Conservation (phyloP, 2,888 invertebrate species). For the Eupithecia subfuscata region DNA sequence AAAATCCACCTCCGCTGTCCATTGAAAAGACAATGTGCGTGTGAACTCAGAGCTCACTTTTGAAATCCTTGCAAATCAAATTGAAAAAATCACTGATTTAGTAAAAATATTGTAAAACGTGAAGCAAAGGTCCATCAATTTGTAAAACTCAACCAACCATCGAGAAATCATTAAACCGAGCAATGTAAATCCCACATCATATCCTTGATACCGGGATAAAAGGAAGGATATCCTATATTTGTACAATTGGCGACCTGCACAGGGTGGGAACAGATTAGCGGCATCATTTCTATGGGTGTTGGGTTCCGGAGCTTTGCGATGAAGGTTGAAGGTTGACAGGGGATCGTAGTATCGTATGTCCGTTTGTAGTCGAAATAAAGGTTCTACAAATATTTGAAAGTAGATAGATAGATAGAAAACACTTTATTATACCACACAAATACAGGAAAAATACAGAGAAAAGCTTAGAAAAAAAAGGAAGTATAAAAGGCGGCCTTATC, state of each 20-base stretch:
- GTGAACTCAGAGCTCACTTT: too few relatives aligned
- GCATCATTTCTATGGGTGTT: slow-evolving; percentile 27
- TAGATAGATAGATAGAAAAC: too few relatives aligned
- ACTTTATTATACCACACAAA: too few relatives aligned
- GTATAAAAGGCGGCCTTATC: too few relatives aligned
- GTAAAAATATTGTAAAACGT: too few relatives aligned
- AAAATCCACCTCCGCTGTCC: too few relatives aligned
- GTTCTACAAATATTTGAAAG: background rate
- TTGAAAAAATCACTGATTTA: too few relatives aligned
- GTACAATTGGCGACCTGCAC: slow-evolving; percentile 44
- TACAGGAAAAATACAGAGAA: too few relatives aligned
- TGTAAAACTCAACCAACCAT: too few relatives aligned
- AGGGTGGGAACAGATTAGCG: slow-evolving; percentile 35
- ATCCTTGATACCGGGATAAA: background rate
- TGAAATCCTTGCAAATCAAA: too few relatives aligned
- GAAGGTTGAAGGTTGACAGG: background rate
- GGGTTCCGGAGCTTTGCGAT: slow-evolving; percentile 8
- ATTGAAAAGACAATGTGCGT: background rate
- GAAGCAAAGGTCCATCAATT: too few relatives aligned
- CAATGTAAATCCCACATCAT: slow-evolving; percentile 12
- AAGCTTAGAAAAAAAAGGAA: too few relatives aligned
- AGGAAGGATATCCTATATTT: slow-evolving; percentile 39
- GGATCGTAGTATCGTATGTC: background rate
- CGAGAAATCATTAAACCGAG: background rate
- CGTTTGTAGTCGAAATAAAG: background rate